Conservation (phyloP, 2,113 vertebrate genomes). For the Chroicocephalus ridibundus region DNA sequence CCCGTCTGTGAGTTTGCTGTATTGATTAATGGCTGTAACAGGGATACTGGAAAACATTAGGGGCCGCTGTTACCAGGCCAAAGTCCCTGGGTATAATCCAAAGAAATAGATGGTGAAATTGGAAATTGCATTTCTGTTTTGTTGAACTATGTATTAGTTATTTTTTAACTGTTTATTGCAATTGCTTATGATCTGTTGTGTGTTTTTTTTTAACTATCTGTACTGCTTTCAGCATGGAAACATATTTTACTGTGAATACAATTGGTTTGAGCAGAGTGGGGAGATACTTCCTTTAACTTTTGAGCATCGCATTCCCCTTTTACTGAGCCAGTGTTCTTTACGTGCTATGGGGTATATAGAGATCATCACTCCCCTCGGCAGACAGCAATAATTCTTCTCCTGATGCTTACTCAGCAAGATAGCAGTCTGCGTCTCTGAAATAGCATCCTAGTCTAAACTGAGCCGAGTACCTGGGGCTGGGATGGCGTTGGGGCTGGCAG, state of each 20-base stretch:
- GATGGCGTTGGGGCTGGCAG: neutral
- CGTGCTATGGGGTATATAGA: neutral
- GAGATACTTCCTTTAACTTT: neutral
- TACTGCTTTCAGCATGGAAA: neutral
- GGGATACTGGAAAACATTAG: neutral
- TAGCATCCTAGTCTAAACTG: neutral
- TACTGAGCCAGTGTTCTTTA: neutral
- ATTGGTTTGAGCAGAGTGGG: neutral
- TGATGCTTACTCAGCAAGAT: neutral
- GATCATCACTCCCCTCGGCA: neutral
- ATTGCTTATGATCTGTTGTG: neutral
- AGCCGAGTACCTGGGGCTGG: neutral
- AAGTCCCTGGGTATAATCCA: neutral
- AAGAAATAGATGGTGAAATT: neutral
- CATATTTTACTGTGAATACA: neutral
- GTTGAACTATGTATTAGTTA: neutral
- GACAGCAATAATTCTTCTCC: neutral
- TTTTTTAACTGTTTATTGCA: neutral
- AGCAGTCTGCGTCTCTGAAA: neutral
- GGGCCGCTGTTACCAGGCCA: rapidly evolving
- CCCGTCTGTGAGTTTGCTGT: neutral
- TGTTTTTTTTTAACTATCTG: neutral
- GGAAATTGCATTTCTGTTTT: neutral
- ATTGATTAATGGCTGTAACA: neutral
- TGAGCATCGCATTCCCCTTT: neutral